Evolutionary conservation across 2,113 vertebrate genomes (phyloP).

Genomic region (Deroptyus accipitrinus): DNA sequence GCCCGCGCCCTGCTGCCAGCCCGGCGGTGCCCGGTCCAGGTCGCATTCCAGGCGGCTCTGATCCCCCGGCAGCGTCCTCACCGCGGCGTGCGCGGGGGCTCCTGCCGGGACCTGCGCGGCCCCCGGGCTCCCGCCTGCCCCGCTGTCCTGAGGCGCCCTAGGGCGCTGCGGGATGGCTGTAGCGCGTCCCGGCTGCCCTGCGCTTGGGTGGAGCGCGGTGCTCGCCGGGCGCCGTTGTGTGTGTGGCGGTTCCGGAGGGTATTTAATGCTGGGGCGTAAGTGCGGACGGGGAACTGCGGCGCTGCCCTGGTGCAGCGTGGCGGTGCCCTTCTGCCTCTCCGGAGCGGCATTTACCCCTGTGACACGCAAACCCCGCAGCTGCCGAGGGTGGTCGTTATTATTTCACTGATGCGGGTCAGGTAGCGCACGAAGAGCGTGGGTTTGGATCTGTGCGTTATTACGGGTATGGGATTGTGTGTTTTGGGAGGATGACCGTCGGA

Average conservation of each 20-base stretch:
- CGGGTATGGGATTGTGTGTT: not conserved
- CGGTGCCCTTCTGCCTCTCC: not conserved
- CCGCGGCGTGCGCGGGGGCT: not conserved
- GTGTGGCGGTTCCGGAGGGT: not conserved
- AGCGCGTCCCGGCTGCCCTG: not conserved
- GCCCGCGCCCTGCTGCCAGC: too few species aligned
- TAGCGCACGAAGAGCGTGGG: rapidly evolving
- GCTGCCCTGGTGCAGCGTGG: not conserved
- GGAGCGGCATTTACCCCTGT: not conserved
- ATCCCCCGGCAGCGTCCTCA: not conserved
- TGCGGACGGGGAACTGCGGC: not conserved
- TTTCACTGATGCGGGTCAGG: not conserved
- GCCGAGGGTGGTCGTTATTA: rapidly evolving
- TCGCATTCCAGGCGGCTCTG: not conserved
- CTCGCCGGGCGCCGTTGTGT: not conserved
- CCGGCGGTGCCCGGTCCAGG: not conserved
- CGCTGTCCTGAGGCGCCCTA: not conserved
- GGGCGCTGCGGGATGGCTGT: not conserved
- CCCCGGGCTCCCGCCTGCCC: not conserved
- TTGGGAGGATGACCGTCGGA: not conserved
- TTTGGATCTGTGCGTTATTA: not conserved
- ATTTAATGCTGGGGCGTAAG: not conserved
- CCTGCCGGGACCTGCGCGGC: not conserved
- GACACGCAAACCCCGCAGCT: not conserved
- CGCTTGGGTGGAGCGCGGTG: not conserved